Evolutionary conservation across 2,888 invertebrate species (phyloP).

Genomic region (Neria commutata): DNA sequence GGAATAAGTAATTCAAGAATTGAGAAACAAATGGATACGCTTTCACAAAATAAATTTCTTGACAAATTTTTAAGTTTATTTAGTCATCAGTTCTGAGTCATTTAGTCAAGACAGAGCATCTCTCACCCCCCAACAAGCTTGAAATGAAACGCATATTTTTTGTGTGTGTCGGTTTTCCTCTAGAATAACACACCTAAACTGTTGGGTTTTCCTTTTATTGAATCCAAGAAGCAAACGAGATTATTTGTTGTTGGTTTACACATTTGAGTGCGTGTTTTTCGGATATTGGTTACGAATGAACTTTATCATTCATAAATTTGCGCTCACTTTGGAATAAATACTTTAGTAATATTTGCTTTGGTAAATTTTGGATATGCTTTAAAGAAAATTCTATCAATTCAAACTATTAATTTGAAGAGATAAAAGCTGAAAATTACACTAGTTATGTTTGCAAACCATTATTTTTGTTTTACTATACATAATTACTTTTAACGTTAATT

Average conservation of each 20-base stretch:
- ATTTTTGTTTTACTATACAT: no score
- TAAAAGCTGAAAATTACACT: no score
- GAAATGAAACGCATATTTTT: slow-evolving; percentile 14
- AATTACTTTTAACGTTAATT: no score
- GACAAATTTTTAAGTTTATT: neutral
- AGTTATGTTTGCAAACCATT: no score
- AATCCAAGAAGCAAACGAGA: slow-evolving; percentile 59
- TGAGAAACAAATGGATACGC: neutral
- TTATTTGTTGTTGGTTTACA: slow-evolving; percentile 34
- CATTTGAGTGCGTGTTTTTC: neutral
- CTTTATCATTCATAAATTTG: neutral
- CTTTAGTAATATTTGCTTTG: no score
- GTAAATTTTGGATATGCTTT: neutral
- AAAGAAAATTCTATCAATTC: neutral
- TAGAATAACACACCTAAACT: slow-evolving; percentile 58
- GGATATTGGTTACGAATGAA: slow-evolving; percentile 3
- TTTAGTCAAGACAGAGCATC: neutral
- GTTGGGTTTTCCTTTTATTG: slow-evolving; percentile 42
- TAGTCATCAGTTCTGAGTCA: neutral
- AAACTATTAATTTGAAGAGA: no score
- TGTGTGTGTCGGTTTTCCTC: slow-evolving; percentile 42
- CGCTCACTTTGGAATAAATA: no score
- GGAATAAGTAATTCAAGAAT: no score
- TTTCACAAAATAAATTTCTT: neutral
- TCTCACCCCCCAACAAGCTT: neutral